Evolutionary conservation across 2,888 invertebrate genomes (phyloP), one percentile per base, ranked within the genome.

Genomic region (Pardosa pseudoannulata): DNA sequence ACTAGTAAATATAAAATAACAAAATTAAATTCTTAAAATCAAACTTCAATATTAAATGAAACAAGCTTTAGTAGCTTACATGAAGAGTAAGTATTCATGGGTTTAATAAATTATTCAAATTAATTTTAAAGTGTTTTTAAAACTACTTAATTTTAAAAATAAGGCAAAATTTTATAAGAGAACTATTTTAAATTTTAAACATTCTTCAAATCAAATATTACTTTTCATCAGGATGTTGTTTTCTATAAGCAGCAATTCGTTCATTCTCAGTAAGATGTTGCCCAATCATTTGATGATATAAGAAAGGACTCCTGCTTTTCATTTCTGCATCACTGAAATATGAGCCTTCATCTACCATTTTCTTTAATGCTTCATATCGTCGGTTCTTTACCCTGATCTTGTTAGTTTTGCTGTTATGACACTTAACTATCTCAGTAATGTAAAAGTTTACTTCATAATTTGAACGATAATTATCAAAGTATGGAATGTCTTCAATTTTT

Each of bases 261-360:
- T 98, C 96, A 36, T 95, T 94, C 81, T 95, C 94, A 1, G 95
- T 94, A 89, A 98, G 91, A 91, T 95, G 97, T 90, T 95, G 95
- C 0, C 97, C 98, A 64, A 98, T 93, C 89, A 98, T 92, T 90
- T 97, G 96, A 89, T 98, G 96, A 92, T 96, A 98, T 0, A 98
- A 92, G 75, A 96, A 93, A 0, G 98, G 98, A 91, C 97, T 96
- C 86, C 98, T 93, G 89, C 94, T 95, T 94, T 97, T 96, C 98
- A 98, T 98, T 93, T 97, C 96, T 87, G 94, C 94, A 91, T 98
- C 97, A 91, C 95, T 95, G 90, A 98, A 98, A 92, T 98, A 98
- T 31, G 93, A 93, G 13, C 94, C 93, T 88, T 94, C 94, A 73
- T 93, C 92, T 50, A 95, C 93, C 89, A 98, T 91, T 90, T 94